Base-by-base conservation (phyloP, 2,888 invertebrate species). In the Eupithecia exiguata region DNA sequence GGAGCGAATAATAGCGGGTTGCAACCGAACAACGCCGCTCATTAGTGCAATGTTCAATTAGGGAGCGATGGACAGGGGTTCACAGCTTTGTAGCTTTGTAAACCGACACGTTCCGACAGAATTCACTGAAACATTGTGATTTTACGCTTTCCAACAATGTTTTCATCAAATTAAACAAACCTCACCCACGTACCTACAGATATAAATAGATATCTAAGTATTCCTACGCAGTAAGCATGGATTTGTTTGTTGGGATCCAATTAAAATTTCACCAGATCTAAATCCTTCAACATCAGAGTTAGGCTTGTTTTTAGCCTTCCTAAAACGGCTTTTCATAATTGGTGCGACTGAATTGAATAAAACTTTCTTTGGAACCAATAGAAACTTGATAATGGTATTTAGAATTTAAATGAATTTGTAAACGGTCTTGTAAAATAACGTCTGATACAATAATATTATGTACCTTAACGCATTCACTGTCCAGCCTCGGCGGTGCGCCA, bases 41-140 rank as follows among this genome's bases (percentile, higher is more conserved):
- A 93, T 94, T 94, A 93, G 92, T 91, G 91, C 93, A 91, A 88
- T 89, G 92, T 92, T 92, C 93, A 93, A 93, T 93, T 93, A 93
- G 91, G 88, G 89, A 87, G 84, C 85, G 85, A 81, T 86, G 86
- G 86, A 75, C 87, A 74, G 79, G 83, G 81, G 83, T 78, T 82
- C 83, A 83, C 84, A 83, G 81, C 83, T 82, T 80, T 77, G 77
- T 75, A 79, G 84, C 82, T 87, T 86, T 86, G 83, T 84, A 82
- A 77, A 81, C 77, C 79, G 75, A 80, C 79, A 80, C 77, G 74
- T 77, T 78, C 74, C 75, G 71, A 75, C 74, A 78, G 77, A 81
- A 80, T 79, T 81, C 77, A 79, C 76, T 72, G 58, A 75, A 83
- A 84, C 83, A 85, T 81, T 85, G 83, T 84, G 81, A 83, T 84